Evolutionary conservation across 2,797 vertebrate genomes (phyloP).

Genomic region (Pelobates cultripes): DNA sequence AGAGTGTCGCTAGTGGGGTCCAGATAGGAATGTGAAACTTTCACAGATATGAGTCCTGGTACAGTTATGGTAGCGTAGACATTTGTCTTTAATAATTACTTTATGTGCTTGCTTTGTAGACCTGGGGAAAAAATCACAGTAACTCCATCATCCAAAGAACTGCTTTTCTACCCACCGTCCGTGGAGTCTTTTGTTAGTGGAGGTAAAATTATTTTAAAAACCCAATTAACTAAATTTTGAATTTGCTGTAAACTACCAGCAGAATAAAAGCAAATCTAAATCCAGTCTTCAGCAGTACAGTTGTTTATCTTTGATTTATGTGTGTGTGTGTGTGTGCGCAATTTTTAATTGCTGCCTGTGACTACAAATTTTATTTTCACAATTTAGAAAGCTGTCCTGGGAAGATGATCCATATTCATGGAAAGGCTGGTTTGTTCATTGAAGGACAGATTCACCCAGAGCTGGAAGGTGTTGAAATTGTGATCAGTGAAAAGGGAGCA

Average conservation of each 20-base stretch:
- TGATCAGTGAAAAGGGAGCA: conserved; percentile 87
- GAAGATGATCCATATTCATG: conserved; percentile 88
- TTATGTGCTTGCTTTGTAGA: conserved; percentile 64
- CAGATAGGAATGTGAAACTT: no score
- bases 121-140: conserved; percentile 96
- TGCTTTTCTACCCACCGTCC: conserved; percentile 94
- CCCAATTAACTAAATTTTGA: no score
- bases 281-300: no score
- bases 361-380: neutral
- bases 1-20: no score
- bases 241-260: no score
- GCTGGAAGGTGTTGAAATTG: conserved; percentile 91
- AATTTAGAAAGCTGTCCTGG: conserved; percentile 90
- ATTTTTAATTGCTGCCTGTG: no score
- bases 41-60: no score
- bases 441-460: conserved; percentile 88
- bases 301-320: no score
- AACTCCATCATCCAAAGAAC: conserved; percentile 92
- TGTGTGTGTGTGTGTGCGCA: no score
- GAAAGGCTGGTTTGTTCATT: conserved; percentile 92
- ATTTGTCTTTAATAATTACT: neutral
- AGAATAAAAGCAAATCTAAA: no score
- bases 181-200: conserved; percentile 91
- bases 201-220: conserved; percentile 70
- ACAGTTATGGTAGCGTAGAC: no score